Evolutionary conservation across 2,113 vertebrate species (phyloP).

Genomic region (Sula dactylatra): DNA sequence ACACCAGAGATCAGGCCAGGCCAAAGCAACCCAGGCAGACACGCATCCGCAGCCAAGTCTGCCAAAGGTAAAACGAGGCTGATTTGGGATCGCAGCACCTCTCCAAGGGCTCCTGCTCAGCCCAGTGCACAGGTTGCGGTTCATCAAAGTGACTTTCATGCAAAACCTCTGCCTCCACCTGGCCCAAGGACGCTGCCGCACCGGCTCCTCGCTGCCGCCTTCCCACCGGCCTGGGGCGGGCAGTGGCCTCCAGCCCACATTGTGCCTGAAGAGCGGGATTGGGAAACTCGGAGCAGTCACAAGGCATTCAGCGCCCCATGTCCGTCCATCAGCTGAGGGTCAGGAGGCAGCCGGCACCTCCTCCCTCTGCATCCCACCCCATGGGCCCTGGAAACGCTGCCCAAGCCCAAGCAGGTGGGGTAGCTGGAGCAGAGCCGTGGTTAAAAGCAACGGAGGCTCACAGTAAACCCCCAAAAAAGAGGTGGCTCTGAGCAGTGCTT

Average conservation of each 20-base stretch:
- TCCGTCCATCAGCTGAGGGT: not conserved
- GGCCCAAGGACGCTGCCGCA: not conserved
- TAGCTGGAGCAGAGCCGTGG: not conserved
- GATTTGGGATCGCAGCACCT: not conserved
- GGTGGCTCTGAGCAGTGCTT: not conserved
- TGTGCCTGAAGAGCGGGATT: accelerated
- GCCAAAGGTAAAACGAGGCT: not conserved
- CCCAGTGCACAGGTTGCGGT: not conserved
- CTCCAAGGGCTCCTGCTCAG: not conserved
- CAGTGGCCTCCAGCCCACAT: not conserved
- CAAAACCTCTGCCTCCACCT: not conserved
- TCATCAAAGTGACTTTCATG: not conserved
- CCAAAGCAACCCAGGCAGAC: not conserved
- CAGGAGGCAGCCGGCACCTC: not conserved
- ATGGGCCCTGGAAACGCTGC: accelerated
- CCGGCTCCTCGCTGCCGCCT: accelerated
- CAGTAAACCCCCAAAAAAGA: not conserved
- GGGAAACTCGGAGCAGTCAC: not conserved
- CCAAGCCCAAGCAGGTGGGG: no score
- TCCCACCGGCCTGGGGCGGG: not conserved
- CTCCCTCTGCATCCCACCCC: not conserved
- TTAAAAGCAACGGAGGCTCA: accelerated
- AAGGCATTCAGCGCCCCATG: accelerated
- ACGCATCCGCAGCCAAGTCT: not conserved
- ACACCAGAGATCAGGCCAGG: not conserved